Evolutionary conservation across 1,140 invertebrate species (phyloP).

Genomic region (Lordiphosa mommai): DNA sequence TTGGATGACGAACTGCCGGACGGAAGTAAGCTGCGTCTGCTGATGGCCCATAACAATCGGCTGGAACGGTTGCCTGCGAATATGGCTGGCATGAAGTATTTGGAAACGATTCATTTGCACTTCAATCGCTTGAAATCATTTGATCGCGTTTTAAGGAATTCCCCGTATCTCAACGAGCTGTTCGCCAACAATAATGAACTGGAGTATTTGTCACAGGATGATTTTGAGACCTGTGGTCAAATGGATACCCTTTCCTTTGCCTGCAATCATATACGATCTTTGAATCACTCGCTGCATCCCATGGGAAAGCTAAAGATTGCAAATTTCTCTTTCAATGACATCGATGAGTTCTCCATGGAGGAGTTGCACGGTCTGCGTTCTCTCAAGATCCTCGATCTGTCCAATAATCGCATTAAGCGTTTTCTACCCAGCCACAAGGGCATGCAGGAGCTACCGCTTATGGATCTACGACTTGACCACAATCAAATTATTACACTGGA

Average conservation of each 20-base stretch:
- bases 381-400: slow-evolving; percentile 86
- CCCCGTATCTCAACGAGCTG: slow-evolving; percentile 83
- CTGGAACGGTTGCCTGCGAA: slow-evolving; percentile 85
- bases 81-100: slow-evolving; percentile 83
- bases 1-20: slow-evolving; percentile 88
- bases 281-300: slow-evolving; percentile 87
- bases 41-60: slow-evolving; percentile 87
- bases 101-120: slow-evolving; percentile 86
- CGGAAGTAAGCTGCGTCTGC: slow-evolving; percentile 83
- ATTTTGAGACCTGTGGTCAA: slow-evolving; percentile 85
- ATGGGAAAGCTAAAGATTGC: slow-evolving; percentile 84
- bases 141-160: slow-evolving; percentile 85
- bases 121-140: slow-evolving; percentile 85
- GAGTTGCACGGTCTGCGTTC: slow-evolving; percentile 86
- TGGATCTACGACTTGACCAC: slow-evolving; percentile 86
- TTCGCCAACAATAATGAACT: slow-evolving; percentile 87
- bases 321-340: slow-evolving; percentile 88
- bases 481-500: slow-evolving; percentile 86
- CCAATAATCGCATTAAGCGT: slow-evolving; percentile 86
- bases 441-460: slow-evolving; percentile 86
- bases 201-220: slow-evolving; percentile 85
- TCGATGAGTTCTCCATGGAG: slow-evolving; percentile 87
- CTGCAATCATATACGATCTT: slow-evolving; percentile 85
- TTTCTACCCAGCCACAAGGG: slow-evolving; percentile 86
- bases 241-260: slow-evolving; percentile 85